These are phyloP conservation scores for Channallabes apus DNA, from an alignment of 2,797 vertebrate genomes.

Conservation along the genomic window DNA sequence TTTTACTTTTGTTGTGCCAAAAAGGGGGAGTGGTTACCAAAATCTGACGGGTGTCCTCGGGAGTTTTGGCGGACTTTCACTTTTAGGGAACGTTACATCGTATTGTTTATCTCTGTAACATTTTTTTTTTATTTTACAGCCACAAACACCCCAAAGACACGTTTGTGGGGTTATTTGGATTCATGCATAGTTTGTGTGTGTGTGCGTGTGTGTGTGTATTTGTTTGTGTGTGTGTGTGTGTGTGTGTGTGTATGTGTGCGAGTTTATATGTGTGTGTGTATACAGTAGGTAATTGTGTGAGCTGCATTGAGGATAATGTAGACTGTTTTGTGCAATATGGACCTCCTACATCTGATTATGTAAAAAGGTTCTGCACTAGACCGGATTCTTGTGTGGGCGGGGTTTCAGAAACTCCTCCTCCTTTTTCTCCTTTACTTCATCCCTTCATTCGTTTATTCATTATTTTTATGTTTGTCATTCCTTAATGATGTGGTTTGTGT, in stretches of 20 bases:
- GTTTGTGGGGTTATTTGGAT: no score
- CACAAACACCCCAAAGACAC: no score
- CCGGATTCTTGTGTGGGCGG: neutral
- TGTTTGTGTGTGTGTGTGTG: neutral
- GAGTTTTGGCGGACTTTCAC: no score
- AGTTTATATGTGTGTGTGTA: neutral
- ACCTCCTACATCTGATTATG: slow-evolving; percentile 12
- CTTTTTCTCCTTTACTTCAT: neutral
- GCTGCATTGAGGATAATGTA: neutral
- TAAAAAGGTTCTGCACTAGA: neutral
- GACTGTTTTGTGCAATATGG: neutral
- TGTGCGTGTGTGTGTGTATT: no score
- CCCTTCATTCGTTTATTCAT: neutral
- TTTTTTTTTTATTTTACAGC: no score
- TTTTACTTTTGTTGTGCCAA: no score
- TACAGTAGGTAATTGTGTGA: neutral
- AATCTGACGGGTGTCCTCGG: no score
- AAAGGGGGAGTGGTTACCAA: no score
- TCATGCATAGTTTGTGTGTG: no score
- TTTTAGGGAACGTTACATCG: no score
- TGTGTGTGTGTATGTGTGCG: no score
- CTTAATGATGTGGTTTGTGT: slow-evolving; percentile 5
- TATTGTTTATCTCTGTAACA: no score
- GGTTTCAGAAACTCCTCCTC: neutral
- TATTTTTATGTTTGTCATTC: neutral